These are phyloP conservation scores for Pseudocheirus occidentalis DNA, from an alignment of 2,797 vertebrate genomes.

Conservation along the genomic window DNA sequence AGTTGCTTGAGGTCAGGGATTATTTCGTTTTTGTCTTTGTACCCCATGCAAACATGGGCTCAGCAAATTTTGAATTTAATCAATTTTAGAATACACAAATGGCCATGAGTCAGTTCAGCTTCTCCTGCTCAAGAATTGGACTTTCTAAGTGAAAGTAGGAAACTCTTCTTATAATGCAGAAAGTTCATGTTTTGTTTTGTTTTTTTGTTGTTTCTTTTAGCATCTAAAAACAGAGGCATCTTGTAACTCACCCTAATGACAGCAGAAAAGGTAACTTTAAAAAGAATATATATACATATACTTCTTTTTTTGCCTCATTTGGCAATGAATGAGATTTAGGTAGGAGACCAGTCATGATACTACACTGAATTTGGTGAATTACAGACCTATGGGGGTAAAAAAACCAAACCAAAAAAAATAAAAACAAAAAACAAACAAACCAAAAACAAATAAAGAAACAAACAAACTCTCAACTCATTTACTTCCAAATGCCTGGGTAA, in stretches of 20 bases:
- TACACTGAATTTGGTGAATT: background rate
- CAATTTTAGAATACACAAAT: background rate
- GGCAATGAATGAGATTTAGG: background rate
- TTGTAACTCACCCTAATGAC: background rate
- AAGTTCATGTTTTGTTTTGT: background rate
- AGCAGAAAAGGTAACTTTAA: background rate
- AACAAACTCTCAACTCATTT: background rate
- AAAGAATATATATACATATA: no score
- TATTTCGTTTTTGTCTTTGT: background rate
- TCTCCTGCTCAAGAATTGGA: background rate
- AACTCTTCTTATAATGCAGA: background rate
- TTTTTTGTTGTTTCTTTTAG: background rate
- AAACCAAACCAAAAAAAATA: background rate
- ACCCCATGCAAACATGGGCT: background rate
- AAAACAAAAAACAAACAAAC: no score
- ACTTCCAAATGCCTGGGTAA: background rate
- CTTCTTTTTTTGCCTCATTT: no score
- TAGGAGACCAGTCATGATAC: background rate
- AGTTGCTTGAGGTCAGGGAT: background rate
- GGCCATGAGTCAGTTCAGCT: background rate
- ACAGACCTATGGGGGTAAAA: background rate
- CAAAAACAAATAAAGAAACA: no score
- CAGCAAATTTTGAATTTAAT: background rate
- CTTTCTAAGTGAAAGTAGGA: background rate
- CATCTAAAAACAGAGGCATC: background rate